These are phyloP conservation scores for Catostylus mosaicus DNA, from an alignment of 30 jellyfish, hydroid and myxozoan genomes.

Conservation along the genomic window DNA sequence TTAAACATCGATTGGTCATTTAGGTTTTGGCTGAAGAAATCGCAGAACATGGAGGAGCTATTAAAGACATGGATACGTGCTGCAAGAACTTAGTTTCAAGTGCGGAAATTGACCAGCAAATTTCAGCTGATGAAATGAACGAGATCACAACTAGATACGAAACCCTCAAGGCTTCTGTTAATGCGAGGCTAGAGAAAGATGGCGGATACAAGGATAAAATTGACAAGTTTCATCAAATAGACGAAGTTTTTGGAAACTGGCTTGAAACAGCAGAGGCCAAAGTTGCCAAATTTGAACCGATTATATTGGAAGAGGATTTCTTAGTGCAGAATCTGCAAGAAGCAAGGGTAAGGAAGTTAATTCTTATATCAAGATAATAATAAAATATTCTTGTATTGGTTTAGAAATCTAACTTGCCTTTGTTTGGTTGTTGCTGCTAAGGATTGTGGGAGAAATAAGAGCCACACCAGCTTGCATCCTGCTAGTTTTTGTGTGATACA, in stretches of 20 bases:
- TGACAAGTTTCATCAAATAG: not conserved
- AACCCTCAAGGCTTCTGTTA: not conserved
- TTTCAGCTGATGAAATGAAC: not conserved
- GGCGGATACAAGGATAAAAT: not conserved
- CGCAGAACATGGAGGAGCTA: constrained; percentile 4
- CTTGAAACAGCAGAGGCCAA: not conserved
- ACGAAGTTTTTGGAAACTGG: not conserved
- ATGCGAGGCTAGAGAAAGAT: not conserved
- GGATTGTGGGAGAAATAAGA: no score
- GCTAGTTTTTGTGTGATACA: no score
- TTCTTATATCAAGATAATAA: not conserved
- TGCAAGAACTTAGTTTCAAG: constrained; percentile 5
- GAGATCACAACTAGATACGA: not conserved
- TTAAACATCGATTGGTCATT: no score
- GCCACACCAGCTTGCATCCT: no score
- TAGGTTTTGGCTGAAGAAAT: constrained; percentile 60
- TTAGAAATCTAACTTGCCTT: no score
- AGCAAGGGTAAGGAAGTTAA: not conserved
- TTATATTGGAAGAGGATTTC: constrained; percentile 1
- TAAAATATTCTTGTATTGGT: no score
- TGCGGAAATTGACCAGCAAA: constrained; percentile 16
- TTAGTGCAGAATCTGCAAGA: not conserved
- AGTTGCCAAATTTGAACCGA: constrained; percentile 3
- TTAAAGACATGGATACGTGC: constrained; percentile 27
- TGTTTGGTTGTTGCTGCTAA: no score